phyloP scores from a whole-genome alignment of 2,888 invertebrate species.

The Sylvicola cinctus region DNA sequence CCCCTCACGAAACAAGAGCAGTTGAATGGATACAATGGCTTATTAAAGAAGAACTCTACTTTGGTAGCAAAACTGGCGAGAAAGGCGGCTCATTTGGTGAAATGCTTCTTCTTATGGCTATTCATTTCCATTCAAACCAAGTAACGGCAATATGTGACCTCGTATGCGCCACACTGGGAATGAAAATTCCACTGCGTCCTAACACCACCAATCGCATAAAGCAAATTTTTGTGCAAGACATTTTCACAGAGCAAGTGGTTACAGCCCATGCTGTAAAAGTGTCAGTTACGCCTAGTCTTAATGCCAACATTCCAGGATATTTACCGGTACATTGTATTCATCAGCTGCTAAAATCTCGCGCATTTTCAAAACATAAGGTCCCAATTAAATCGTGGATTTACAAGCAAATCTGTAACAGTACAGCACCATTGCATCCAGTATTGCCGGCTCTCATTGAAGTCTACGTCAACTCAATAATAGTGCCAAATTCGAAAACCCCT shows the following conservation, averaged over 20 bases:
- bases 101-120: conserved; percentile 87
- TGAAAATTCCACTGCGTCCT: conserved; percentile 74
- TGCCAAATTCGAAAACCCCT: conserved; percentile 39
- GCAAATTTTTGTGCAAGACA: conserved; percentile 87
- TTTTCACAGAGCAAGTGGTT: conserved; percentile 93
- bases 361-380: conserved; percentile 90
- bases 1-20: conserved; percentile 64
- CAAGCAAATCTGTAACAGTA: conserved; percentile 72
- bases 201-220: conserved; percentile 78
- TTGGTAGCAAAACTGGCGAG: conserved; percentile 64
- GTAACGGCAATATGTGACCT: conserved; percentile 81
- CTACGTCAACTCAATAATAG: conserved; percentile 78
- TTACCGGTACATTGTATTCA: conserved; percentile 93
- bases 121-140: conserved; percentile 93
- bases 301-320: conserved; percentile 75
- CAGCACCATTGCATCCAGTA: conserved; percentile 82
- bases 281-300: conserved; percentile 76
- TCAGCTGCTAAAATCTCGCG: conserved; percentile 78
- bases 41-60: conserved; percentile 74
- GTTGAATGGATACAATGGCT: conserved; percentile 91
- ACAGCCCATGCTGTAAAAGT: conserved; percentile 92
- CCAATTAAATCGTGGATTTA: conserved; percentile 96
- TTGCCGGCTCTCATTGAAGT: conserved; percentile 85
- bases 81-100: conserved; percentile 83
- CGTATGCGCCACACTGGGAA: conserved; percentile 82